These are phyloP conservation scores for Eristalis intricaria DNA, from an alignment of 2,888 invertebrate species.

Conservation along the genomic window DNA sequence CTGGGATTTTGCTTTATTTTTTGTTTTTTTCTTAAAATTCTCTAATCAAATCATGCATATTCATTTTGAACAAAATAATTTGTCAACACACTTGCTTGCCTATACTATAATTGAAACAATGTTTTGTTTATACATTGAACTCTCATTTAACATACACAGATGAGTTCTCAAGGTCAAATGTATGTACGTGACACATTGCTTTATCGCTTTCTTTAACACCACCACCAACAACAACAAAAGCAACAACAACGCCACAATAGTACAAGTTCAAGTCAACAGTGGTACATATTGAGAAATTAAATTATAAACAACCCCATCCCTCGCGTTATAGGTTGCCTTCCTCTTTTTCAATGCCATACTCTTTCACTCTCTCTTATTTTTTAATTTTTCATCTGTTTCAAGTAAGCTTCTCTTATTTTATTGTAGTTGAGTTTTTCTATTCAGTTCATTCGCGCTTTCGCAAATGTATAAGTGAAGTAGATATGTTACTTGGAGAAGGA, in stretches of 20 bases:
- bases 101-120: conserved; percentile 5
- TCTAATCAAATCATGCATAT: background rate
- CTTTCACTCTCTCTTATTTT: background rate
- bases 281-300: conserved; percentile 31
- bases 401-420: conserved; percentile 23
- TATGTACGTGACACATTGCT: conserved; percentile 36
- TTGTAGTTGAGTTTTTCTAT: background rate
- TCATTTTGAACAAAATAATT: background rate
- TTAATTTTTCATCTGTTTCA: background rate
- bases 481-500: background rate
- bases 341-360: conserved; percentile 50
- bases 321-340: conserved; percentile 28
- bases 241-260: background rate
- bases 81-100: background rate
- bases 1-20: background rate
- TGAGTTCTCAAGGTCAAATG: conserved; percentile 53
- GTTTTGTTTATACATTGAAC: conserved; percentile 39
- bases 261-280: conserved; percentile 27
- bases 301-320: conserved; percentile 41
- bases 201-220: conserved; percentile 31
- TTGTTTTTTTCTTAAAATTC: background rate
- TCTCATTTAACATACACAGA: conserved; percentile 14
- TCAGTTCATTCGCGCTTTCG: conserved; percentile 2
- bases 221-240: conserved; percentile 5
- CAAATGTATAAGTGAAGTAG: background rate